Evolutionary conservation across 1,140 invertebrate genomes (phyloP).

Genomic region (Euura saliciscinereae): DNA sequence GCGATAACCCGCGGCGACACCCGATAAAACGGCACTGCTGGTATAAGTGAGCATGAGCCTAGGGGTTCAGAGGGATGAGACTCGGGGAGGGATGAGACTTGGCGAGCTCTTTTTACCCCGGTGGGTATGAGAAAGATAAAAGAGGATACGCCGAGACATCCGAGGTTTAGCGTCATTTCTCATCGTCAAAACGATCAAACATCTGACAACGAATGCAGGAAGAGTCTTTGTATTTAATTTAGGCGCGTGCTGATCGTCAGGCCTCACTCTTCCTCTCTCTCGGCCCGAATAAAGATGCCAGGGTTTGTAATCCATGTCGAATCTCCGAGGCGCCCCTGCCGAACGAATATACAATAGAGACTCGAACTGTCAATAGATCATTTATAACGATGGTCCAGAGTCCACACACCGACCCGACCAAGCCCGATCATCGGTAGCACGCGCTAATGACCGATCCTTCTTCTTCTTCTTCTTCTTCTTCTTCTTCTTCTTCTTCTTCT

Average conservation of each 20-base stretch:
- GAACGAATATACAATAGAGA: constrained; percentile 7
- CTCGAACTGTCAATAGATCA: constrained; percentile 14
- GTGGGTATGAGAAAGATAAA: not conserved
- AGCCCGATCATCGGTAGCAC: too few species aligned
- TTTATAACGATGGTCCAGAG: not conserved
- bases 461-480: too few species aligned
- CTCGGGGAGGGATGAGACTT: constrained; percentile 3
- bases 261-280: not conserved
- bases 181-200: too few species aligned
- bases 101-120: too few species aligned
- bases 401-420: too few species aligned
- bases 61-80: constrained; percentile 26
- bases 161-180: too few species aligned
- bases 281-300: constrained; percentile 7
- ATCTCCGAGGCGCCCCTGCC: constrained; percentile 10
- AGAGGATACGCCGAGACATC: constrained; percentile 10
- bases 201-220: too few species aligned
- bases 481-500: too few species aligned
- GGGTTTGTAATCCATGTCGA: constrained; percentile 1
- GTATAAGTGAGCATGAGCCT: constrained; percentile 27
- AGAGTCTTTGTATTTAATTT: not conserved
- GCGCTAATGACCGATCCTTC: too few species aligned
- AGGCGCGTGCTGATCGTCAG: not conserved
- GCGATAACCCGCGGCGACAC: constrained; percentile 54
- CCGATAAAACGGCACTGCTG: constrained; percentile 50